Percentiles rank a stretch among this genome's conserved stretches.
Evolutionary conservation across 2,888 invertebrate genomes (phyloP).

Genomic region (Agrochola circellaris): DNA sequence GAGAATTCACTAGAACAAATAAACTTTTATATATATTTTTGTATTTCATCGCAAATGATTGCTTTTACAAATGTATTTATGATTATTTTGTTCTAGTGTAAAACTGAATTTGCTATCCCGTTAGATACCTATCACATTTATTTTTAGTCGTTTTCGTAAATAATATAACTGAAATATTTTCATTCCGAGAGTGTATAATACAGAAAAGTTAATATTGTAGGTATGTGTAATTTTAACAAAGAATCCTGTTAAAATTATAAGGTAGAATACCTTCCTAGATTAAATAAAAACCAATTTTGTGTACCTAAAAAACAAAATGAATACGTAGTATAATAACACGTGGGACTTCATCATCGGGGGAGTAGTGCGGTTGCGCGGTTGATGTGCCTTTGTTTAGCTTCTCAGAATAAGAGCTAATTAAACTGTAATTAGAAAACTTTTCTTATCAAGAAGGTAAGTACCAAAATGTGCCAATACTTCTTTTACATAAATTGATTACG

Average conservation of each 20-base stretch:
- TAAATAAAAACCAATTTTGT: background rate
- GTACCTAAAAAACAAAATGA: background rate
- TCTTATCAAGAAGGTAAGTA: too few species aligned
- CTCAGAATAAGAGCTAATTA: background rate
- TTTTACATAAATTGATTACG: constrained; percentile 60
- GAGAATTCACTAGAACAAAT: constrained; percentile 26
- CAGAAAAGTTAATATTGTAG: background rate
- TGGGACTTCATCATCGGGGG: background rate
- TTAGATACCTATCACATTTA: background rate
- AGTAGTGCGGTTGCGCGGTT: background rate
- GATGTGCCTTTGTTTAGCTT: background rate
- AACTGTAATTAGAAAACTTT: background rate
- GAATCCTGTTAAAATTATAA: background rate
- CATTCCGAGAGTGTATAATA: background rate
- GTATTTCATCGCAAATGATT: background rate
- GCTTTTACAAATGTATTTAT: too few species aligned
- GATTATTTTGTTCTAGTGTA: too few species aligned
- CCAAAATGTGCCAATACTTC: constrained; percentile 9
- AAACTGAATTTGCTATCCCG: too few species aligned
- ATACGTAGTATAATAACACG: background rate
- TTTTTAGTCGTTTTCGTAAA: background rate
- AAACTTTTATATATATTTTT: constrained; percentile 21
- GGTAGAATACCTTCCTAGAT: background rate
- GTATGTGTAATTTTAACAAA: background rate
- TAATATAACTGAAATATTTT: background rate